These are phyloP conservation scores for Ophiothrix spiculata DNA, from an alignment of 35 echinoderm and acorn worm species.

Conservation along the genomic window DNA sequence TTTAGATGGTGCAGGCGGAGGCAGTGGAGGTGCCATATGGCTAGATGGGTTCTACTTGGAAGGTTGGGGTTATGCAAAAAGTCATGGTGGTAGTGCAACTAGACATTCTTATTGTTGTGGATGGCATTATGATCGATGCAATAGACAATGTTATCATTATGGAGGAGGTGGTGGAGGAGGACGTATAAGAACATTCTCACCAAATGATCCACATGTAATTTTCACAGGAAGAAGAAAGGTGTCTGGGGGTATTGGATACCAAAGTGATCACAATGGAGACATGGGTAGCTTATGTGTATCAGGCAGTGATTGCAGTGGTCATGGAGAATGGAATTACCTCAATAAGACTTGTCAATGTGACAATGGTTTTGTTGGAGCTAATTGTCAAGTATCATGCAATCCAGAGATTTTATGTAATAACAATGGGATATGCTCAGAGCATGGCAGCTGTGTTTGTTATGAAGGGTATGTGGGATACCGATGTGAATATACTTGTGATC, in stretches of 20 bases:
- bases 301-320: conserved; percentile 46
- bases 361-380: conserved; percentile 59
- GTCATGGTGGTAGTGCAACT: conserved; percentile 52
- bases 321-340: conserved; percentile 41
- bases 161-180: conserved; percentile 70
- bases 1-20: conserved; percentile 45
- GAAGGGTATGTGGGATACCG: conserved; percentile 73
- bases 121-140: too few species aligned
- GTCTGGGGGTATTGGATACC: neutral
- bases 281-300: conserved; percentile 45
- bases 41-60: conserved; percentile 69
- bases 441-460: conserved; percentile 68
- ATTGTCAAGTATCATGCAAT: conserved; percentile 68
- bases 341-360: conserved; percentile 46
- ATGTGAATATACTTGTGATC: conserved; percentile 72
- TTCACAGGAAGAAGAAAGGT: neutral
- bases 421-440: conserved; percentile 49
- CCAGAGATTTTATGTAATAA: conserved; percentile 45
- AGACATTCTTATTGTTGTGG: neutral
- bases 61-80: conserved; percentile 49
- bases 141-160: conserved; percentile 20
- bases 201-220: conserved; percentile 29
- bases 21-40: conserved; percentile 81
- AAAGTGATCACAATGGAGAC: neutral
- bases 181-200: conserved; percentile 56